Evolutionary conservation across 1,140 invertebrate species (phyloP), one percentile per base, ranked within the genome.

Genomic region (Drosophila ananassae): DNA sequence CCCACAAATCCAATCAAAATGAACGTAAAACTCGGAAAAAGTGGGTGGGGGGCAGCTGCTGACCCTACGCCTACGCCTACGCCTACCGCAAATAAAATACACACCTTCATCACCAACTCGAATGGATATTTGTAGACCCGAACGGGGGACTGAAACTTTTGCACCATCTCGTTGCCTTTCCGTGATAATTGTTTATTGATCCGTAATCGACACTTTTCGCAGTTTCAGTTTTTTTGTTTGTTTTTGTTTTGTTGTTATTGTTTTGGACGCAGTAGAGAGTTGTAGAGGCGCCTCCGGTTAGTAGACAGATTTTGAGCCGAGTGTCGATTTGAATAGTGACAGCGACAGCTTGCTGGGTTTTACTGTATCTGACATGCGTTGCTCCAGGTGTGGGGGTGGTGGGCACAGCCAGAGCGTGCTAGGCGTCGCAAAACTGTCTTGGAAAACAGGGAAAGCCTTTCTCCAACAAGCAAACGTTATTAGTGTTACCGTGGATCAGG

Each of bases 101-200:
- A 95, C 93, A 98, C 98, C 93, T 96, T 96, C 98, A 99, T 99
- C 55, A 99, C 97, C 85, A 99, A 94, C 92, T 99, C 97, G 92
- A 99, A 99, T 30, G 98, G 97, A 92, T 98, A 96, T 93, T 99
- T 99, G 93, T 99, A 99, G 59, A 99, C 97, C 93, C 98, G 95
- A 3, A 99, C 96, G 73, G 98, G 98, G 63, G 97, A 98, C 91
- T 98, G 96, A 93, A 98, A 99, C 92, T 98, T 98, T 93, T 99
- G 98, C 82, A 99, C 98, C 98, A 99, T 99, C 92, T 90, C 87
- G 50, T 37, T 77, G 48, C 30, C 58, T 55, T 37, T 56, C 44
- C 17, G 41, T 44, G 17, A 44, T 44, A 17, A 44, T 44, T 44
- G 41, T 13, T 44, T 44, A 44, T 44, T 44, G 41, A 44, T 44